These are phyloP conservation scores for Anarhynchus alexandrinus DNA, from an alignment of 2,113 vertebrate species.

Conservation along the genomic window DNA sequence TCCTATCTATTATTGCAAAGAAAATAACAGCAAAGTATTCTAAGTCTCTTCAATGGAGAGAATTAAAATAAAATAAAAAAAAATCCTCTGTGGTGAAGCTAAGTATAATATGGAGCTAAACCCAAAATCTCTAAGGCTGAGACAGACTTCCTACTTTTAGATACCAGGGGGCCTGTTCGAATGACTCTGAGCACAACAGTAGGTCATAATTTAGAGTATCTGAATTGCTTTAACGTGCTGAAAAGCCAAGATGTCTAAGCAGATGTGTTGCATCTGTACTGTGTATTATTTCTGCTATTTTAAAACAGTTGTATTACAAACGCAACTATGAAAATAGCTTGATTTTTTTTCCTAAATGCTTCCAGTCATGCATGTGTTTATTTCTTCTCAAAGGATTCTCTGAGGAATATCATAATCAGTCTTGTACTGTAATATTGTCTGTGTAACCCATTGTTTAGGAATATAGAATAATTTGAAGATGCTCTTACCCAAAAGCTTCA, in stretches of 20 bases:
- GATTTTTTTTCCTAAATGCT: neutral
- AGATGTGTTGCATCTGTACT: constrained; percentile 19
- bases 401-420: neutral
- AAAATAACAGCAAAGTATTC: neutral
- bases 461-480: neutral
- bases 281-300: constrained; percentile 18
- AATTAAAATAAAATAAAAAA: neutral
- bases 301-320: constrained; percentile 21
- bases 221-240: neutral
- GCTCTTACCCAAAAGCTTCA: neutral
- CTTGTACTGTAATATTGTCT: neutral
- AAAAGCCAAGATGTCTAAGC: constrained; percentile 1
- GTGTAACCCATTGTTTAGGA: neutral
- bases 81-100: neutral
- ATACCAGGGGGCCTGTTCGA: neutral
- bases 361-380: neutral
- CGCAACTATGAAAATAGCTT: neutral
- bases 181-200: neutral
- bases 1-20: neutral
- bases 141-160: constrained; percentile 4
- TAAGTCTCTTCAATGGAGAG: neutral
- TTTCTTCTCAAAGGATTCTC: neutral
- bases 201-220: neutral
- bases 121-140: neutral
- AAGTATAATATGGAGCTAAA: neutral